Evolutionary conservation across 2,888 invertebrate species (phyloP).

Genomic region (Pantelozetes paolii): DNA sequence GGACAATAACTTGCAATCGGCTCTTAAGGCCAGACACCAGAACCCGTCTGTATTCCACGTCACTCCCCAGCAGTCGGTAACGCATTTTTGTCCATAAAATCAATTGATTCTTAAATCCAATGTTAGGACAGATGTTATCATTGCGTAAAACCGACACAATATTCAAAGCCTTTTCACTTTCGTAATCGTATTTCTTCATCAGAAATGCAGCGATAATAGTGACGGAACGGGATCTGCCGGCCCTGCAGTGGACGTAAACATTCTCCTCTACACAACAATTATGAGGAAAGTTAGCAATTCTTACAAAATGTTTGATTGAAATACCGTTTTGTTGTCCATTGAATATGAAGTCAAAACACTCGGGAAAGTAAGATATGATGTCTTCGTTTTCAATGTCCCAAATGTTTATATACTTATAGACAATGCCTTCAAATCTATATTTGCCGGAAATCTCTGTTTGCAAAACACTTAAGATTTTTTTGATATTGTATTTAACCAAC

Average conservation of each 20-base stretch:
- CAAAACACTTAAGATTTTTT: background rate
- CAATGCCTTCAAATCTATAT: background rate
- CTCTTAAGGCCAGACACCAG: background rate
- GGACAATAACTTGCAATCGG: background rate
- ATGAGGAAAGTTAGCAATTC: background rate
- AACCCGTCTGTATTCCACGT: background rate
- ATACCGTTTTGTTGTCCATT: background rate
- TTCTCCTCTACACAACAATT: constrained; percentile 49
- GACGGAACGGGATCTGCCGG: constrained; percentile 56
- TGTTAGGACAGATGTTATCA: background rate
- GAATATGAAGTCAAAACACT: background rate
- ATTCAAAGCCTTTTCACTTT: constrained; percentile 53
- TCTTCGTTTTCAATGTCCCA: background rate
- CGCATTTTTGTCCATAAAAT: background rate
- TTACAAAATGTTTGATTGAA: background rate
- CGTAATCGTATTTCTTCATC: constrained; percentile 54
- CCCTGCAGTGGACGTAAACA: constrained; percentile 56
- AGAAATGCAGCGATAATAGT: constrained; percentile 54
- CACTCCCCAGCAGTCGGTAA: background rate
- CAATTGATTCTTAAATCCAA: background rate
- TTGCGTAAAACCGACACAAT: constrained; percentile 25
- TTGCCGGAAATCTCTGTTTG: background rate
- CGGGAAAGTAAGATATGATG: constrained; percentile 2
- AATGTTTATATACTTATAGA: background rate
- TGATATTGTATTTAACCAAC: background rate